Base-by-base conservation (phyloP, 1,140 invertebrate genomes). In the Helicoverpa zea region DNA sequence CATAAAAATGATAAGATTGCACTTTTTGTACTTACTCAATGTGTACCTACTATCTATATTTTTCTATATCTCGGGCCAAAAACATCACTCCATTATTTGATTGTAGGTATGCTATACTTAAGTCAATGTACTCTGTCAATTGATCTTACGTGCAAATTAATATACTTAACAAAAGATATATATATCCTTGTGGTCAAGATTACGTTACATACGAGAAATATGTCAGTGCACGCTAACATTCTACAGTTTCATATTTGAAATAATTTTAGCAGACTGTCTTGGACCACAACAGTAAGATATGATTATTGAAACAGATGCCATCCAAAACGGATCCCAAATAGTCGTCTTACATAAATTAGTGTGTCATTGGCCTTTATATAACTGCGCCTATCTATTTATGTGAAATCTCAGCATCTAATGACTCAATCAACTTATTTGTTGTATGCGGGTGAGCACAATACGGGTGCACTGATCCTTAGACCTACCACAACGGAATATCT, bases 401-500 rank as follows among this genome's bases (percentile, higher is more conserved):
- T 68, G 49, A 68, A 68, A 61, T 61, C 58, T 49, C 64, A 23
- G 43, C 49, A 49, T 72, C n/a, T 54, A 51, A 72, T 72, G 52
- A 14, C 68, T 72, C 47, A 70, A 70, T 52, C 49, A 72, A 72
- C 5, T 54, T 23, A 14, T 72, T n/a, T 14, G 1, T 29, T 23
- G 2, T 16, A 72, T 72, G 68, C 68, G 49, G 68, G 66, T 18
- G 52, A 0, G 23, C 18, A 72, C 47, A 72, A 72, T 54, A 54
- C 13, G 63, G 35, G 63, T 30, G 49, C 35, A 23, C 16, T 12
- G 2, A 29, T 70, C 23, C 12, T 70, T 11, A 70, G 77, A 72
- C 68, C 83, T 80, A 70, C 83, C 77, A 63, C 73, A 61, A 70
- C 56, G 63, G 56, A 23, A 75, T 72, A 89, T 91, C 87, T 86